These are phyloP conservation scores for Uria lomvia DNA, from an alignment of 2,113 vertebrate species.

Conservation along the genomic window DNA sequence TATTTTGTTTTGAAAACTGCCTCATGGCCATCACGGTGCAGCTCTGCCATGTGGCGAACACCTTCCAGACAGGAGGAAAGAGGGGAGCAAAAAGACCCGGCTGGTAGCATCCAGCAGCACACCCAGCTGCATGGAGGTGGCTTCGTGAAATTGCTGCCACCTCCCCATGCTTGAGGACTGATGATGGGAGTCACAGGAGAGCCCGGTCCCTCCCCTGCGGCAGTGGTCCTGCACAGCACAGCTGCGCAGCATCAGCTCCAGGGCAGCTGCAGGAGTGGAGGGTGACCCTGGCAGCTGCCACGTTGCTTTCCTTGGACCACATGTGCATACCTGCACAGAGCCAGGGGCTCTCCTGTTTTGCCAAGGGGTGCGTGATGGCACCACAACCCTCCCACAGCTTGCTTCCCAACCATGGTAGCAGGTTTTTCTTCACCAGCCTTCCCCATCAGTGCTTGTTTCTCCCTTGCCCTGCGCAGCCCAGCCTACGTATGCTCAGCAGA, in stretches of 20 bases:
- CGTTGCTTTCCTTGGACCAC: not conserved
- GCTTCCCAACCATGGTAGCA: fast-evolving
- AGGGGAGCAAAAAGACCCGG: fast-evolving
- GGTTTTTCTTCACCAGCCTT: not conserved
- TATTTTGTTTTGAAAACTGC: not conserved
- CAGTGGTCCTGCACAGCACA: not conserved
- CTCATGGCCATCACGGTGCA: not conserved
- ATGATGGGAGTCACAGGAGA: not conserved
- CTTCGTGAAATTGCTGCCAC: fast-evolving
- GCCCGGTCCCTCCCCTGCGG: not conserved
- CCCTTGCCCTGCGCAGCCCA: not conserved
- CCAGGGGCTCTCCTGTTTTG: not conserved
- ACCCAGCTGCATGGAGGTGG: fast-evolving
- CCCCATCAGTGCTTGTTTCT: not conserved
- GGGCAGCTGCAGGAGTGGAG: not conserved
- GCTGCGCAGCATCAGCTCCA: fast-evolving
- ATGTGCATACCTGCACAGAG: fast-evolving
- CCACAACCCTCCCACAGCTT: fast-evolving
- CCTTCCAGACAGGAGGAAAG: not conserved
- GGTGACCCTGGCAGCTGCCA: not conserved
- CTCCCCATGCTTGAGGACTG: not conserved
- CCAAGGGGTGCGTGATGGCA: not conserved
- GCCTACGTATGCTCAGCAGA: not conserved
- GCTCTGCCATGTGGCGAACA: not conserved
- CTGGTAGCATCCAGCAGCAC: not conserved